phyloP scores from a whole-genome alignment of 2,797 vertebrate genomes.

The Epinephelus awoara region DNA sequence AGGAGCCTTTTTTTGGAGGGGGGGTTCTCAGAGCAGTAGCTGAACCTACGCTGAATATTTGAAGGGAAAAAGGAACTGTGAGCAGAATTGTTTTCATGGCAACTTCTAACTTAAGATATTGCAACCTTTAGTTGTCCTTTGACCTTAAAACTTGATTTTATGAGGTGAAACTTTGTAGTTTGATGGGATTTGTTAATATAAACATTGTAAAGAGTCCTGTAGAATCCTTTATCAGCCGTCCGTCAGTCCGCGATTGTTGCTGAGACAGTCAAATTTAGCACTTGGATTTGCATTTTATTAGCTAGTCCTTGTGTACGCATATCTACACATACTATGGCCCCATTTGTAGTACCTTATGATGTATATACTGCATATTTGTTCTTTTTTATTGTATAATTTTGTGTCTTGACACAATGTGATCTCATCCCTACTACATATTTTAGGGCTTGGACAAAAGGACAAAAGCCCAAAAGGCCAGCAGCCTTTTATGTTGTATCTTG shows the following conservation, averaged over 20 bases:
- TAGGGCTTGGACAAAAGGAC: too few relatives aligned
- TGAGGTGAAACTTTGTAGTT: neutral
- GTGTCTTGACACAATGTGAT: too few relatives aligned
- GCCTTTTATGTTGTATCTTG: too few relatives aligned
- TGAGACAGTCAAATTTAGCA: neutral
- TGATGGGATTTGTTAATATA: neutral
- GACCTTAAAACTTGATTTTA: neutral
- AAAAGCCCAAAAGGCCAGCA: too few relatives aligned
- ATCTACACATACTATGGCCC: too few relatives aligned
- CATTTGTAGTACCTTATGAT: neutral
- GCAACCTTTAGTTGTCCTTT: neutral
- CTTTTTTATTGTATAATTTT: neutral
- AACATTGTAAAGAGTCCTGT: neutral
- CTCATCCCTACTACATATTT: too few relatives aligned
- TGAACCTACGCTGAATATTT: constrained; percentile 3
- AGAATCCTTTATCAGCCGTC: neutral
- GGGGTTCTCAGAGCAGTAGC: neutral
- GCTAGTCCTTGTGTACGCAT: neutral
- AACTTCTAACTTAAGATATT: neutral
- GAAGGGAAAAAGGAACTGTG: neutral
- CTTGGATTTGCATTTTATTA: neutral
- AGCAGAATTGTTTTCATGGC: neutral
- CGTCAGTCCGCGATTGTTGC: neutral
- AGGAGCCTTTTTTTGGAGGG: neutral
- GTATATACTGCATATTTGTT: neutral